phyloP scores from a whole-genome alignment of 2,797 vertebrate species.

The Syngnathus acus region DNA sequence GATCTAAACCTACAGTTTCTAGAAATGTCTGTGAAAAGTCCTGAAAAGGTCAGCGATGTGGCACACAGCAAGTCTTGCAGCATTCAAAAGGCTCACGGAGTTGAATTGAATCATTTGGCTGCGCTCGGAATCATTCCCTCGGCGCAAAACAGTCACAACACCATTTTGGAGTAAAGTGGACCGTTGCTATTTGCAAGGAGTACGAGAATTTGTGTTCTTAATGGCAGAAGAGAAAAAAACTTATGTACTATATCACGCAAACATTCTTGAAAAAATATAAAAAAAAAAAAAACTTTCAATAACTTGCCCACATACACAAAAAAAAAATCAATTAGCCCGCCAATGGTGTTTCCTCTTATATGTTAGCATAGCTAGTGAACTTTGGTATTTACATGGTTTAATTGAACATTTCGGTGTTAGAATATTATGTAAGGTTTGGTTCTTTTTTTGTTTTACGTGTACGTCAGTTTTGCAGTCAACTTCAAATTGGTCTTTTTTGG shows the following conservation, averaged over 20 bases:
- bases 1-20: conserved; percentile 25
- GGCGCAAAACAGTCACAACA: not conserved
- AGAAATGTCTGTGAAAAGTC: conserved; percentile 33
- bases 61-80: conserved; percentile 50
- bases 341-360: not conserved
- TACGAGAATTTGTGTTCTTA: too few species aligned
- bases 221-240: too few species aligned
- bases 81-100: conserved; percentile 44
- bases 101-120: conserved; percentile 15
- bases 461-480: too few species aligned
- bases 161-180: not conserved
- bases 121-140: not conserved
- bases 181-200: too few species aligned
- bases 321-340: not conserved
- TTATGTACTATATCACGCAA: too few species aligned
- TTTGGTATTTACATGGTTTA: not conserved
- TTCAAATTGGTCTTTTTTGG: too few species aligned
- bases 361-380: not conserved
- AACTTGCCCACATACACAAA: too few species aligned
- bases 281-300: too few species aligned
- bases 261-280: too few species aligned
- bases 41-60: conserved; percentile 32
- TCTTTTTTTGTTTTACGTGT: not conserved
- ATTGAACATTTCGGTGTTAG: not conserved
- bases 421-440: too few species aligned